Base-by-base conservation (phyloP, 92 coral and sea anemone species). In the Galaxea fascicularis region DNA sequence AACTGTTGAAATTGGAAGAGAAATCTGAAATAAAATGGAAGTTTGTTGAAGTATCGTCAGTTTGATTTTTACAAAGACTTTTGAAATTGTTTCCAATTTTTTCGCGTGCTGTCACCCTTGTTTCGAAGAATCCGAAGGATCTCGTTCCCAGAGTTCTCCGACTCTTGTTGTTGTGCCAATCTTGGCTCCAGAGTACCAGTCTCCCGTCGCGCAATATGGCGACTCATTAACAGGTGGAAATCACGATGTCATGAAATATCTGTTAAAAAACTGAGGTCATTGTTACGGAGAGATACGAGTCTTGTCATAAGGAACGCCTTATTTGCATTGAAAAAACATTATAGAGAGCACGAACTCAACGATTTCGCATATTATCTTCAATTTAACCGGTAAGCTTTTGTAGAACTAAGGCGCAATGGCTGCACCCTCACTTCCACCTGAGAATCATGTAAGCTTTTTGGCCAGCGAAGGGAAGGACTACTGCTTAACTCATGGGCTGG, bases 401-500 rank as follows among this genome's bases (percentile, higher is more conserved):
- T 35, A 59, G 44, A 18, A 49, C 17, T 49, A 12, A 35, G 41
- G 6, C 41, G 6, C 70, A 54, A 13, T 82, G 86, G 44, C 25
- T 41, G 77, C 27, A 13, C 77, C 1, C 22, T 8, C 17, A 25
- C 77, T 71, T 17, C 78, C 86, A 12, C 18, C 70, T 11, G 39
- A 73, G 24, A 60, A 73, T 14, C 64, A 47, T 29, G 87, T 65
- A 52, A 10, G 30, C 21, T 74, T 15, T 58, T 74, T 83, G 18
- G 80, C 80, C 46, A 58, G 28, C 21, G 87, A 83, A 83, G 87
- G 74, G 30, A 63, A 54, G 31, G 81, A 73, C 20, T 83, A 73
- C 53, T 83, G 87, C 51, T 16, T 83, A 29, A 62, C 73, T n/a
- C 72, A 83, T 49, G 87, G 87, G 10, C 66, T 83, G 29, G 87